Evolutionary conservation across 2,888 invertebrate species (phyloP).

Genomic region (Seira sanloemensis): DNA sequence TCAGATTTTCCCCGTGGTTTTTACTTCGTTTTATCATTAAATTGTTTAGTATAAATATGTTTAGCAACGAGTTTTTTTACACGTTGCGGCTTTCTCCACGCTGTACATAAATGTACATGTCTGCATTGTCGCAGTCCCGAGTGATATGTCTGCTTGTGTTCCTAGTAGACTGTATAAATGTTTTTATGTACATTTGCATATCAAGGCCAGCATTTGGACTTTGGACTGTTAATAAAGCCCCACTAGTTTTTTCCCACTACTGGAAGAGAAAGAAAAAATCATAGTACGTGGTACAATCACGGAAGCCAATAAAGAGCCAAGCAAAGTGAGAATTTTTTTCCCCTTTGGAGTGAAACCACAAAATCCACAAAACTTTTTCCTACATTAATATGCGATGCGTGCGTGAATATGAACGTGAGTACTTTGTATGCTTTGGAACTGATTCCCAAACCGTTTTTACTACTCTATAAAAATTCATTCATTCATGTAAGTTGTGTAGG

Average conservation of each 20-base stretch:
- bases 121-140: neutral
- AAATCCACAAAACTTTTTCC: slow-evolving; percentile 1
- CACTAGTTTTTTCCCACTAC: neutral
- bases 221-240: neutral
- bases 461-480: slow-evolving; percentile 3
- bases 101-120: too few species aligned
- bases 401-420: slow-evolving; percentile 13
- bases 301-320: slow-evolving; percentile 4
- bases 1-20: neutral
- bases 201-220: neutral
- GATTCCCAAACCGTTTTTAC: neutral
- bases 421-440: neutral
- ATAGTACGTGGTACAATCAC: neutral
- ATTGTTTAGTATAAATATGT: neutral
- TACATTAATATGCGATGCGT: slow-evolving; percentile 12
- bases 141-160: neutral
- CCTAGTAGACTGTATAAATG: too few species aligned
- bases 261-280: neutral
- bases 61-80: too few species aligned
- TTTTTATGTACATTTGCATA: neutral
- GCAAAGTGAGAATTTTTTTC: neutral
- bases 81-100: neutral
- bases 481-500: neutral
- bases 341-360: too few species aligned
- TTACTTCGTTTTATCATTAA: neutral